These are phyloP conservation scores for Andrena dorsata DNA, from an alignment of 2,888 invertebrate genomes.

Conservation along the genomic window DNA sequence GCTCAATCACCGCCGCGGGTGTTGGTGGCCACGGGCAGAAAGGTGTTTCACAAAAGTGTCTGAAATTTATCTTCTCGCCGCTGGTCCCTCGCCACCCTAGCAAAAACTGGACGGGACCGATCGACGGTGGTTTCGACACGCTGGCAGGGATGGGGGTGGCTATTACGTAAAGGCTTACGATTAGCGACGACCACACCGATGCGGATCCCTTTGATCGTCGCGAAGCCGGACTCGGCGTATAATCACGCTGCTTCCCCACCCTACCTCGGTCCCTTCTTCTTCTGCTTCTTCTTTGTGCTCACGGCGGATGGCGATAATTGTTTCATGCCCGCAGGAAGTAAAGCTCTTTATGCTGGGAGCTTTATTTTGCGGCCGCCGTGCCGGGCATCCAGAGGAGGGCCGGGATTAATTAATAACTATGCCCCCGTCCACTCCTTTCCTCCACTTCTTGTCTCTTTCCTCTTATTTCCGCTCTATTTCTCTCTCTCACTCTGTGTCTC, in stretches of 20 bases:
- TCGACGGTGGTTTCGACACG: constrained; percentile 50
- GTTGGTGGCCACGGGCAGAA: neutral
- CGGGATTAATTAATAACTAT: constrained; percentile 81
- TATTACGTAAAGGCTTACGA: constrained; percentile 71
- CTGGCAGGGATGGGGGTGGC: constrained; percentile 35
- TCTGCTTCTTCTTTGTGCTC: constrained; percentile 67
- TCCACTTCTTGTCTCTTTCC: constrained; percentile 47
- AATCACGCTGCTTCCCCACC: constrained; percentile 65
- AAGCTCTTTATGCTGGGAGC: constrained; percentile 77
- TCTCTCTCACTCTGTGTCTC: constrained; percentile 2
- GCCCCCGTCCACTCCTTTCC: constrained; percentile 33
- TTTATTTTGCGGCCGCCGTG: constrained; percentile 78
- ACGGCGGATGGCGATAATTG: constrained; percentile 76
- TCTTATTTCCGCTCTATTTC: constrained; percentile 6
- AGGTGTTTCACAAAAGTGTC: constrained; percentile 48
- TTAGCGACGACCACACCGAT: constrained; percentile 67
- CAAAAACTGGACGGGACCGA: constrained; percentile 57
- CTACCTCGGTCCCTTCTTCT: constrained; percentile 58
- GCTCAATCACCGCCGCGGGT: constrained; percentile 23
- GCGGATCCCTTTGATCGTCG: constrained; percentile 74
- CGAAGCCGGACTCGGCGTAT: constrained; percentile 73
- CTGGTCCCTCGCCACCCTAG: constrained; percentile 37
- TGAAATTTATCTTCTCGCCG: constrained; percentile 62
- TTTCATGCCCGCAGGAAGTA: constrained; percentile 76
- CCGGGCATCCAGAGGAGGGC: constrained; percentile 67